Evolutionary conservation across 2,888 invertebrate species (phyloP).

Genomic region (Podabrus alpinus): DNA sequence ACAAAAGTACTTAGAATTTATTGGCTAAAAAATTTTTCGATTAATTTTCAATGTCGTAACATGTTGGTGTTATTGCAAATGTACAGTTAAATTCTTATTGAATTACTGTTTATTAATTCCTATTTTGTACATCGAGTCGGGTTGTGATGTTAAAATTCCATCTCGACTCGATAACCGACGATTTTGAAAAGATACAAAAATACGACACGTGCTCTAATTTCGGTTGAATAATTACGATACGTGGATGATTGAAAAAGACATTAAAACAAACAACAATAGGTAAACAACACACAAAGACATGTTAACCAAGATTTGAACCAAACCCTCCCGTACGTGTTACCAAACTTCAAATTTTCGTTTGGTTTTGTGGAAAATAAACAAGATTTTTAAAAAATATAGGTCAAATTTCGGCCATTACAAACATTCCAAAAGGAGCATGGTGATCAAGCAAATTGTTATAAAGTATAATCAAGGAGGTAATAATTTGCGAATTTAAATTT

Average conservation of each 20-base stretch:
- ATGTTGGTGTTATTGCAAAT: neutral
- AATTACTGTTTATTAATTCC: neutral
- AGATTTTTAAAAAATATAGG: conserved; percentile 51
- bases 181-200: neutral
- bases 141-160: neutral
- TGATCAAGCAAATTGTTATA: conserved; percentile 49
- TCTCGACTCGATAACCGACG: neutral
- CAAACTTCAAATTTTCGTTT: neutral
- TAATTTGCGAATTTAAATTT: conserved; percentile 7
- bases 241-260: conserved; percentile 12
- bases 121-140: neutral
- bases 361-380: conserved; percentile 31
- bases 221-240: conserved; percentile 12
- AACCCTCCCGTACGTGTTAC: neutral
- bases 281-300: neutral
- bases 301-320: neutral
- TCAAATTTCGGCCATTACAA: conserved; percentile 58
- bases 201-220: conserved; percentile 21
- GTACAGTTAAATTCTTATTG: neutral
- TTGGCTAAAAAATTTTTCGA: neutral
- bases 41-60: neutral
- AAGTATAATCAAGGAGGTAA: conserved; percentile 19
- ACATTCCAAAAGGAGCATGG: conserved; percentile 50
- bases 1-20: neutral
- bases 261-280: neutral